Conservation (phyloP, 1,140 invertebrate species). For the Ridgeia piscesae region DNA sequence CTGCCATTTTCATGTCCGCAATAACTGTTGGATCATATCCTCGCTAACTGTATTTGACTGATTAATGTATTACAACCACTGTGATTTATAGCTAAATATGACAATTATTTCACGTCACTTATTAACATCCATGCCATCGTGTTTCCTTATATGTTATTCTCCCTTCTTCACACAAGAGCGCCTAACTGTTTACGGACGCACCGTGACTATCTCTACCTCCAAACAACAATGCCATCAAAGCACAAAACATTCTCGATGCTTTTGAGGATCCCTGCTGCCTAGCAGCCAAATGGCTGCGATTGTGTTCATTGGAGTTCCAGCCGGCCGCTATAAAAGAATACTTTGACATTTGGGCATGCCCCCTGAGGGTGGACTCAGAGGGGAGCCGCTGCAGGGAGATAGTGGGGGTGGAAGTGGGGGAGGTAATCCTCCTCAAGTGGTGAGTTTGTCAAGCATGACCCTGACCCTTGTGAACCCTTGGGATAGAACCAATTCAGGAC, state of each 20-base stretch:
- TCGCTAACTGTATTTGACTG: neutral
- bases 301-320: neutral
- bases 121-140: too few species aligned
- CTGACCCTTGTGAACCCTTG: too few species aligned
- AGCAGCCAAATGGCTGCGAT: too few species aligned
- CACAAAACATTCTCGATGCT: too few species aligned
- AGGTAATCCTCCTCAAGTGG: too few species aligned
- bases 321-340: neutral
- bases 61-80: neutral
- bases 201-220: neutral
- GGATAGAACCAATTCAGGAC: too few species aligned
- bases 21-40: neutral
- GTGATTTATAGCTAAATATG: neutral
- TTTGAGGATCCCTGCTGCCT: too few species aligned
- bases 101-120: too few species aligned
- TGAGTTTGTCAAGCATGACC: too few species aligned
- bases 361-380: neutral
- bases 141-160: neutral
- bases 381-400: neutral
- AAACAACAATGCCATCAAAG: too few species aligned
- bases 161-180: neutral
- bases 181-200: neutral
- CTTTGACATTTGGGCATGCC: neutral
- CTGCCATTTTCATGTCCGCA: too few species aligned
- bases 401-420: neutral